Evolutionary conservation across 2,888 invertebrate genomes (phyloP).

Genomic region (Apodemia zela): DNA sequence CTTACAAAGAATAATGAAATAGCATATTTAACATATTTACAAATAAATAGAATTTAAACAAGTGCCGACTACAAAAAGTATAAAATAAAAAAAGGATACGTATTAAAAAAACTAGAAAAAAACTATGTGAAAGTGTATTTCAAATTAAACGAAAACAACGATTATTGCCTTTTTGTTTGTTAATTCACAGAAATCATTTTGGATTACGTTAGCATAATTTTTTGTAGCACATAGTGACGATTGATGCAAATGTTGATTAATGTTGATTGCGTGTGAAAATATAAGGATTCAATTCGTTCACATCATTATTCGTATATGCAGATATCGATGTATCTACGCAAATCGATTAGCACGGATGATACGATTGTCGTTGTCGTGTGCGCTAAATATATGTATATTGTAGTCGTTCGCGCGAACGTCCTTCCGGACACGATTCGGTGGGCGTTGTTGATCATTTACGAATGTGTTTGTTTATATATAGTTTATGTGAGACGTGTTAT

Average conservation of each 20-base stretch:
- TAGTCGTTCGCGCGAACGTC: slow-evolving; percentile 41
- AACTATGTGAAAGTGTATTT: too few relatives aligned
- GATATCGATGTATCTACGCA: neutral
- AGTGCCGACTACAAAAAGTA: too few relatives aligned
- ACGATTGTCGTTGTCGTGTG: neutral
- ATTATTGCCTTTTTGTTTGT: too few relatives aligned
- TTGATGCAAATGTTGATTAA: slow-evolving; percentile 33
- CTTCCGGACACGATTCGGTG: slow-evolving; percentile 34
- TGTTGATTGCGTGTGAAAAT: slow-evolving; percentile 30
- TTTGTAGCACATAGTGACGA: too few relatives aligned
- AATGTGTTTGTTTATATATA: slow-evolving; percentile 59
- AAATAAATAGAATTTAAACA: too few relatives aligned
- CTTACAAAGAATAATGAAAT: too few relatives aligned
- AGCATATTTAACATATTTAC: too few relatives aligned
- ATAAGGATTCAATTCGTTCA: neutral
- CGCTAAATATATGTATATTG: slow-evolving; percentile 37
- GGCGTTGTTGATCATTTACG: slow-evolving; percentile 38
- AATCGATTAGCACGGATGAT: neutral
- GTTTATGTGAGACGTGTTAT: slow-evolving; percentile 67
- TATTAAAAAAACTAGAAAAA: too few relatives aligned
- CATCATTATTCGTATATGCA: neutral
- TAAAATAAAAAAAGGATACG: too few relatives aligned
- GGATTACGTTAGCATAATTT: too few relatives aligned
- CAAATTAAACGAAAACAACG: too few relatives aligned
- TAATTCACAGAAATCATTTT: too few relatives aligned